A percentile compares a stretch with the other conserved stretches of the same genome.
Evolutionary conservation across 2,888 invertebrate species (phyloP).

Genomic region (Penaeus monodon): DNA sequence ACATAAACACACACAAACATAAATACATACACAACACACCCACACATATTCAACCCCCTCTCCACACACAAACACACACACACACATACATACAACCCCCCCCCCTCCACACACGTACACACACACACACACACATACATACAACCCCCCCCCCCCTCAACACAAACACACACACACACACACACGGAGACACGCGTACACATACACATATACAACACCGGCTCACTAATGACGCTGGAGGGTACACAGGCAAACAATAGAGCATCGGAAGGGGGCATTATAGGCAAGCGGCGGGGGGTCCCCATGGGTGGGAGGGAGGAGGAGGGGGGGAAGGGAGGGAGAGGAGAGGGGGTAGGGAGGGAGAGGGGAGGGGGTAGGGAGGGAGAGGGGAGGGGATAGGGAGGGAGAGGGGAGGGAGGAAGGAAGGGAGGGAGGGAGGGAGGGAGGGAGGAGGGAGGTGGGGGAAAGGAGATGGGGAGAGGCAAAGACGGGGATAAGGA

Average conservation of each 20-base stretch:
- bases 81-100: neutral
- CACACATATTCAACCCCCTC: neutral
- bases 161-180: neutral
- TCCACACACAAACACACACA: constrained; percentile 1
- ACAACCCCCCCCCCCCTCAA: neutral
- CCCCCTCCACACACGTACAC: too few species aligned
- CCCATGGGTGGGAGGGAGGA: neutral
- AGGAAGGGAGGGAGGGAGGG: neutral
- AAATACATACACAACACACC: neutral
- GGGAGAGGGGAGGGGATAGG: neutral
- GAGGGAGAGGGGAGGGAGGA: neutral
- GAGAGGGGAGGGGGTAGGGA: neutral
- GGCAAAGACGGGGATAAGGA: too few species aligned
- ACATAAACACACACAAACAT: neutral
- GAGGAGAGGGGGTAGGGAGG: neutral
- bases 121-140: neutral
- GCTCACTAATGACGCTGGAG: too few species aligned
- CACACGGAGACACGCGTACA: neutral
- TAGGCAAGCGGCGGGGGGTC: too few species aligned
- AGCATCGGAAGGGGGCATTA: too few species aligned
- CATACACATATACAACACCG: neutral
- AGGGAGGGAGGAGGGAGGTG: neutral
- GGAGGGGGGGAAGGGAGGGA: neutral
- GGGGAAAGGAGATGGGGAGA: neutral
- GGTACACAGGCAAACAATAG: too few species aligned